Conservation (phyloP, 2,113 vertebrate genomes). For the Syrmaticus mikado region DNA sequence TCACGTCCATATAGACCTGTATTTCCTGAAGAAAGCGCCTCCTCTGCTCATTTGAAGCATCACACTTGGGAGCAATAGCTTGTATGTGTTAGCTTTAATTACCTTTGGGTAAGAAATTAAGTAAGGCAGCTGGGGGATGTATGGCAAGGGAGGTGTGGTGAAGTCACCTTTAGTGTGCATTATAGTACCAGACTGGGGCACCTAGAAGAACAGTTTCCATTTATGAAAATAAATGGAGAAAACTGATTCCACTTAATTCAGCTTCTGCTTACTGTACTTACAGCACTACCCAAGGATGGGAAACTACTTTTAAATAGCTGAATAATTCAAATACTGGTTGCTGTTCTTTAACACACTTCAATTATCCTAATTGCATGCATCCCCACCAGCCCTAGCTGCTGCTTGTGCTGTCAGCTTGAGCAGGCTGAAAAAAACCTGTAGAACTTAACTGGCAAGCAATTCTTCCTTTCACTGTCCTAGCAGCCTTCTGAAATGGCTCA, state of each 20-base stretch:
- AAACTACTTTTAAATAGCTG: not conserved
- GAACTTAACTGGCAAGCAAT: not conserved
- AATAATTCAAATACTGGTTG: not conserved
- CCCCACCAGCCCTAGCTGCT: not conserved
- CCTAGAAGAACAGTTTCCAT: not conserved
- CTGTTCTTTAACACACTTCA: not conserved
- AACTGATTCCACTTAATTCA: not conserved
- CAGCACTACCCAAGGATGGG: not conserved
- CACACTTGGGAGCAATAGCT: not conserved
- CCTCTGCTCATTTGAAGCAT: not conserved
- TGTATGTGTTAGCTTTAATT: constrained; percentile 15
- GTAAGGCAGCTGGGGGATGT: constrained; percentile 16
- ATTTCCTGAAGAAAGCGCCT: not conserved
- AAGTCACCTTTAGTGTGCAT: not conserved
- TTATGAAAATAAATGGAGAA: not conserved
- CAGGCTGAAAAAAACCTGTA: not conserved
- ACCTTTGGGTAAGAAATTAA: constrained; percentile 35
- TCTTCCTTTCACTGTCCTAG: not conserved
- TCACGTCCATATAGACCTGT: too few species aligned
- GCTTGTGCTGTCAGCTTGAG: not conserved
- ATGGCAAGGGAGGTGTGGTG: not conserved
- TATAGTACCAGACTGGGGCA: not conserved
- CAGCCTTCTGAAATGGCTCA: not conserved
- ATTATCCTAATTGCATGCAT: not conserved
- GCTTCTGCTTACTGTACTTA: not conserved